These are phyloP conservation scores for Asobara japonica DNA, from an alignment of 1,140 invertebrate genomes.

Conservation along the genomic window DNA sequence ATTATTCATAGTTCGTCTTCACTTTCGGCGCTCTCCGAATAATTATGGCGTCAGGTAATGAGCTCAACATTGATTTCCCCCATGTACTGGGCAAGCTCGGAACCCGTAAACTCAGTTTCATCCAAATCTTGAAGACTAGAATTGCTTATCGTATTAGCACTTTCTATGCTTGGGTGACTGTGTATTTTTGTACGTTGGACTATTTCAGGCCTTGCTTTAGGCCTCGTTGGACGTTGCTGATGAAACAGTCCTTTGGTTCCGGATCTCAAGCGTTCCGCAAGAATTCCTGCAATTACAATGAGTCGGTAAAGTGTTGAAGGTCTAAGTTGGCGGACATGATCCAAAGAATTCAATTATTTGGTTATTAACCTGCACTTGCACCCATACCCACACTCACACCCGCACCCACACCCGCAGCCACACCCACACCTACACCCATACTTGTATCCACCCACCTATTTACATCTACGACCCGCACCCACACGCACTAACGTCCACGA, in stretches of 20 bases:
- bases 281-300: constrained; percentile 40
- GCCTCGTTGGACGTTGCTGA: constrained; percentile 30
- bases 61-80: constrained; percentile 70
- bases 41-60: constrained; percentile 46
- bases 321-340: too few species aligned
- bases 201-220: too few species aligned
- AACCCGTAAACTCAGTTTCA: constrained; percentile 72
- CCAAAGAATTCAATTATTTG: too few species aligned
- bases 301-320: too few species aligned
- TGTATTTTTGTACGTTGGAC: constrained; percentile 39
- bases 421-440: too few species aligned
- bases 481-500: too few species aligned
- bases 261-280: constrained; percentile 49
- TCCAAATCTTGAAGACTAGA: constrained; percentile 77
- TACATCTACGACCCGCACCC: too few species aligned
- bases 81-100: constrained; percentile 74
- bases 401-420: too few species aligned
- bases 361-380: too few species aligned
- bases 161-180: constrained; percentile 55
- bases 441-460: too few species aligned
- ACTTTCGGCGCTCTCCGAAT: neutral
- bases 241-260: constrained; percentile 46
- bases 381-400: too few species aligned
- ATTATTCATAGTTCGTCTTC: neutral
- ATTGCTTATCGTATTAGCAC: constrained; percentile 73